phyloP scores from a whole-genome alignment of 2,113 vertebrate species.

The Zosterops hypoxanthus region DNA sequence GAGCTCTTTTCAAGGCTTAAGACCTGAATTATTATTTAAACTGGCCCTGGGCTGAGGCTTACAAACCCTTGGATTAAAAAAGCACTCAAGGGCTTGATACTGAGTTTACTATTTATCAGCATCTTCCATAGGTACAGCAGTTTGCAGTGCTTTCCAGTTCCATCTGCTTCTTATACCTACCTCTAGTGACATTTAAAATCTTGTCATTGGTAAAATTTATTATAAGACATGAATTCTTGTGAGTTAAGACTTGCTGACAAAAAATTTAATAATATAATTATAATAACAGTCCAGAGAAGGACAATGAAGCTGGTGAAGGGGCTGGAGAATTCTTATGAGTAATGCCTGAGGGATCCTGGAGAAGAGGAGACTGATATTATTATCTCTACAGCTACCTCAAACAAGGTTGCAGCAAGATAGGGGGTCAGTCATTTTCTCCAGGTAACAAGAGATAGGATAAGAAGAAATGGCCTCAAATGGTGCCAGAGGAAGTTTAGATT shows the following conservation, averaged over 20 bases:
- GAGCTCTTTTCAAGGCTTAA: neutral
- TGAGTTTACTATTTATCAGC: neutral
- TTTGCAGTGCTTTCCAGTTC: neutral
- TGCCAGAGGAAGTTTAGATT: neutral
- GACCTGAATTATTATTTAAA: neutral
- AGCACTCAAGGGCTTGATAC: accelerated
- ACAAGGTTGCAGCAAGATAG: too few relatives aligned
- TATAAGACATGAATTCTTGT: neutral
- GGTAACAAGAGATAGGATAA: neutral
- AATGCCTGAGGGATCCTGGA: neutral
- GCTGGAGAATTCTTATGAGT: neutral
- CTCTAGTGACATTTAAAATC: neutral
- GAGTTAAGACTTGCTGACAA: neutral
- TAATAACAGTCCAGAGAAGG: neutral
- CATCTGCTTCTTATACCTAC: neutral
- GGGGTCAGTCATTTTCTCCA: neutral
- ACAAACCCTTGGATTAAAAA: neutral
- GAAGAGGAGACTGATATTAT: neutral
- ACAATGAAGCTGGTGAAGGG: neutral
- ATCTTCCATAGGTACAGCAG: neutral
- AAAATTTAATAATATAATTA: neutral
- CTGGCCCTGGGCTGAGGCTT: neutral
- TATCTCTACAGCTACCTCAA: neutral
- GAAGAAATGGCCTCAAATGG: neutral
- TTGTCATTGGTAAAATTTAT: neutral